Percentiles rank a stretch among this genome's conserved stretches.
phyloP scores from a whole-genome alignment of 1,140 invertebrate genomes.

The Eulimnadia texana region DNA sequence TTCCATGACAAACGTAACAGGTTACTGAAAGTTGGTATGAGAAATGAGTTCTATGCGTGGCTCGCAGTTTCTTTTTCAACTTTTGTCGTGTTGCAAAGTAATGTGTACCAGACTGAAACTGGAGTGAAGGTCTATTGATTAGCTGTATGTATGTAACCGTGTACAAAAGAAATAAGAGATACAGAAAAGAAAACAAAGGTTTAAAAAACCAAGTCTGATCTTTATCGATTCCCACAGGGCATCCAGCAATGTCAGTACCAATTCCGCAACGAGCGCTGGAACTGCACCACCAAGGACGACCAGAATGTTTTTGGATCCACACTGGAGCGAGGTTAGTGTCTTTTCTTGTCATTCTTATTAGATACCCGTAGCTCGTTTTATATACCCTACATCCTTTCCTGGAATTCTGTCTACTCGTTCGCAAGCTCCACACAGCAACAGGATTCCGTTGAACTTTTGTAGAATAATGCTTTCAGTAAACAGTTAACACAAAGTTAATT shows the following conservation, averaged over 20 bases:
- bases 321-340: slow-evolving; percentile 29
- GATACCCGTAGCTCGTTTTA: background rate
- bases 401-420: no score
- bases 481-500: no score
- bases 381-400: no score
- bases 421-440: no score
- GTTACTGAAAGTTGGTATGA: background rate
- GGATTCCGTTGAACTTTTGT: no score
- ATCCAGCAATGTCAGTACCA: slow-evolving; percentile 41
- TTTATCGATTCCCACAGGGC: slow-evolving; percentile 29
- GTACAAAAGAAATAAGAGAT: background rate
- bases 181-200: no score
- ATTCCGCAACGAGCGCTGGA: slow-evolving; percentile 42
- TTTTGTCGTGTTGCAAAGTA: no score
- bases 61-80: background rate
- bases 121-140: background rate
- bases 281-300: slow-evolving; percentile 34
- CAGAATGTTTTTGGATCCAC: slow-evolving; percentile 33
- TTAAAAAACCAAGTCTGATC: no score
- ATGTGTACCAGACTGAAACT: no score
- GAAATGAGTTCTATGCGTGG: background rate
- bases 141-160: background rate
- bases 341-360: background rate
- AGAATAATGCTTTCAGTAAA: no score
- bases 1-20: background rate